A percentile compares a stretch with the other conserved stretches of the same genome.
Conservation (phyloP, 2,797 vertebrate species). For the Crenuchus spilurus region DNA sequence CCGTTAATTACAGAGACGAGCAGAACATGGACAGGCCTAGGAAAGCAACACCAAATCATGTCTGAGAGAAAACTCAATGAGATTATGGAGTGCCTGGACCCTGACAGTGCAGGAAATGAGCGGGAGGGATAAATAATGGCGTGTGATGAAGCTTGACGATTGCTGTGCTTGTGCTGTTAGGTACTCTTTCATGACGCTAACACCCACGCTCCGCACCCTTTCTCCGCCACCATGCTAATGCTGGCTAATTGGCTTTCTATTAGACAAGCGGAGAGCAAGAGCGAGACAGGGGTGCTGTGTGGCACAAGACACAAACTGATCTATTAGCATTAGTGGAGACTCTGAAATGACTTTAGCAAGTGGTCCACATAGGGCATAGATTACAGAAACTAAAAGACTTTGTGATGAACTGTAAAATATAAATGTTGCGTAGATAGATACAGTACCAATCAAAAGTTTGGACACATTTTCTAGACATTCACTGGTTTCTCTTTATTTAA, state of each 20-base stretch:
- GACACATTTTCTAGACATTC: too few relatives aligned
- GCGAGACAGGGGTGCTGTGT: not conserved
- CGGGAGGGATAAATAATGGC: constrained; percentile 16
- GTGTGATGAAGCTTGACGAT: not conserved
- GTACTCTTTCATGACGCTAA: constrained; percentile 4
- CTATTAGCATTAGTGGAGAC: constrained; percentile 28
- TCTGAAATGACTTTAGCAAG: not conserved
- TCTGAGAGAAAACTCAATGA: not conserved
- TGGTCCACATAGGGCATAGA: too few relatives aligned
- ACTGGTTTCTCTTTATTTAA: too few relatives aligned
- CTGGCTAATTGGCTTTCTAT: constrained; percentile 41
- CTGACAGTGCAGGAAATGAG: constrained; percentile 42
- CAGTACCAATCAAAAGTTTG: too few relatives aligned
- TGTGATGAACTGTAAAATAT: too few relatives aligned
- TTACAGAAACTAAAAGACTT: too few relatives aligned
- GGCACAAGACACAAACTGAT: constrained; percentile 20
- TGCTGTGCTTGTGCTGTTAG: constrained; percentile 28
- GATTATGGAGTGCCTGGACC: constrained; percentile 24
- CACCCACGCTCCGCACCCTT: constrained; percentile 5
- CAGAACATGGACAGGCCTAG: not conserved
- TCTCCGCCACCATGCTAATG: constrained; percentile 34
- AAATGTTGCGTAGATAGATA: too few relatives aligned
- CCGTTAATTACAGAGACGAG: constrained; percentile 10
- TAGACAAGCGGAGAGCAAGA: constrained; percentile 17
- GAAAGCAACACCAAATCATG: not conserved